These are phyloP conservation scores for Latrodectus elegans DNA, from an alignment of 2,888 invertebrate genomes.

Conservation along the genomic window DNA sequence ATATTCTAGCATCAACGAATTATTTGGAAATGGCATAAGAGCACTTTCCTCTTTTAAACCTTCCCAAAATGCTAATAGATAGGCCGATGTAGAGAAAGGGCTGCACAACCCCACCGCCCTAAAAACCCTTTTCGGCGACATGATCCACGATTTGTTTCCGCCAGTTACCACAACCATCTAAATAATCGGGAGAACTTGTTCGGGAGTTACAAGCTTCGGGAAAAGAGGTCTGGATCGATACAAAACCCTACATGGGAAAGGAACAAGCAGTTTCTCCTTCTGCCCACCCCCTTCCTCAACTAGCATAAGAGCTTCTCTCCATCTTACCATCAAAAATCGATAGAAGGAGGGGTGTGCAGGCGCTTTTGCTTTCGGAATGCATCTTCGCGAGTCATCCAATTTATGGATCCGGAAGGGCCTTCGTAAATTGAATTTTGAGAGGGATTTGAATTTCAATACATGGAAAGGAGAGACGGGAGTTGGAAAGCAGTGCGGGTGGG, in stretches of 20 bases:
- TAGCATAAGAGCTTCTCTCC: background rate
- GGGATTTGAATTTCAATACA: constrained; percentile 51
- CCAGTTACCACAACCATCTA: constrained; percentile 39
- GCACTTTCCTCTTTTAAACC: background rate
- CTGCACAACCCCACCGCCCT: background rate
- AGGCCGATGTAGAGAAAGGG: background rate
- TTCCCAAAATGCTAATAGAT: background rate
- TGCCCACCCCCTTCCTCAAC: background rate
- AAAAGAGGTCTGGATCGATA: background rate
- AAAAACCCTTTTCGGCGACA: background rate
- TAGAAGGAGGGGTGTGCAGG: too few relatives aligned
- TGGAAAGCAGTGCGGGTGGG: background rate
- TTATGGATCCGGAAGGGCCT: background rate
- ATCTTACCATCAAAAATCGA: background rate
- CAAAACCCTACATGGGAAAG: background rate
- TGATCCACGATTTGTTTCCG: constrained; percentile 31
- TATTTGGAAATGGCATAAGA: background rate
- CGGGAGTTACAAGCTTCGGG: background rate
- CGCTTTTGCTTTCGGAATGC: background rate
- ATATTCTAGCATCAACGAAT: too few relatives aligned
- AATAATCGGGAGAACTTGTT: constrained; percentile 24
- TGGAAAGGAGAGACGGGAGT: background rate
- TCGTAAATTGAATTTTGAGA: constrained; percentile 29
- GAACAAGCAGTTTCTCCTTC: background rate
- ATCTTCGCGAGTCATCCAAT: constrained; percentile 24